phyloP scores from a whole-genome alignment of 2,888 invertebrate genomes.

The Stenichneumon culpator region DNA sequence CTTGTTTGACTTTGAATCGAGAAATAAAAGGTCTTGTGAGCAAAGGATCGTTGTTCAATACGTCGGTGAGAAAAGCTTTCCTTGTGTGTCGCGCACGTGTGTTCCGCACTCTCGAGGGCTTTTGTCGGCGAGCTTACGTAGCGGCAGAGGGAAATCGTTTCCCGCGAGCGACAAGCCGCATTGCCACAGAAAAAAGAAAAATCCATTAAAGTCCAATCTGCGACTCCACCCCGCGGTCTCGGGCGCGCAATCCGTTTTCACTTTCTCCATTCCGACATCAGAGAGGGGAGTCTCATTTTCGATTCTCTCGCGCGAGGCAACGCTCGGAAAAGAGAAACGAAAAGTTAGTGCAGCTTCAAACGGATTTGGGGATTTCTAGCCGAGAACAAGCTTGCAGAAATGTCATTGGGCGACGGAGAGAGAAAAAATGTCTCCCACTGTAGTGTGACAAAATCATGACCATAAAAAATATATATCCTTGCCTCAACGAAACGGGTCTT shows the following conservation, averaged over 20 bases:
- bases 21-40: conserved; percentile 18
- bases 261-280: conserved; percentile 50
- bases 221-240: conserved; percentile 43
- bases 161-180: conserved; percentile 35
- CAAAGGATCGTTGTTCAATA: neutral
- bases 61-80: conserved; percentile 28
- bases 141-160: conserved; percentile 53
- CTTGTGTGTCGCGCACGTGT: conserved; percentile 10
- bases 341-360: neutral
- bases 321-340: conserved; percentile 12
- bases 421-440: neutral
- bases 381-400: neutral
- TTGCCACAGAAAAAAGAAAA: conserved; percentile 51
- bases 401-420: neutral
- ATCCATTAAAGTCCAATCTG: conserved; percentile 67
- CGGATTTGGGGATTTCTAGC: neutral
- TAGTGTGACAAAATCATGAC: neutral
- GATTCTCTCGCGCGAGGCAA: conserved; percentile 70
- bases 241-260: conserved; percentile 27
- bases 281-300: conserved; percentile 77
- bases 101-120: conserved; percentile 23
- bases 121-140: conserved; percentile 43
- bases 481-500: neutral
- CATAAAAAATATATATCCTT: neutral
- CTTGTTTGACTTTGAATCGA: conserved; percentile 44